Base-by-base conservation (phyloP, 2,797 vertebrate species). In the Schizopygopsis malacanthus region DNA sequence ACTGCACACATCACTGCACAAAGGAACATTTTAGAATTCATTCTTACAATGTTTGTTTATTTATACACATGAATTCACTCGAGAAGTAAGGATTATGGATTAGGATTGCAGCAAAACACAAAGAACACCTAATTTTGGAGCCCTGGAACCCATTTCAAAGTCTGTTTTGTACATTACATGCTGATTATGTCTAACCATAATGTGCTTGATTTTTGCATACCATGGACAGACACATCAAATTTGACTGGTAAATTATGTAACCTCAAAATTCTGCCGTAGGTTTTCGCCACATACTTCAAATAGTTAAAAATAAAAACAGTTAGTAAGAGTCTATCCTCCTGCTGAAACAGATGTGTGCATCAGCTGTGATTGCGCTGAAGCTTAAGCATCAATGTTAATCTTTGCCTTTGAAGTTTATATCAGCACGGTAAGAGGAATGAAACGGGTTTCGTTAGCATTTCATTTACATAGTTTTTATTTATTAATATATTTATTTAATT, bases 341-440 rank as follows among this genome's bases (percentile, higher is more conserved):
- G 47, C 6, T 77, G 25, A 84, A 67, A 79, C 83, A 84, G 75
- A 45, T 79, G 52, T 59, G 16, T 61, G 52, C 83, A 72, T 79
- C 65, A n/a, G 79, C 76, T 85, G 50, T 50, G 76, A 85, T 85
- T 85, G 52, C 52, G 61, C 13, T 61, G 77, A 71, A 71, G 75
- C 83, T 71, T 85, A 59, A 70, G 37, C 39, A 3, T 43, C 63
- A 61, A n/a, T n/a, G 52, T 37, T 79, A 50, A 85, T 79, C 65
- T 71, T 69, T 77, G 73, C 61, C 61, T 84, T 72, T 85, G 67
- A 79, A 85, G 83, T 85, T 85, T 81, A 33, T 71, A 70, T 85
- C 41, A 4, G 50, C 37, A 67, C 6, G 8, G 65, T 43, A 47
- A 79, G 25, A 70, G 33, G 37, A 69, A 84, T 56, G 9, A 25